Evolutionary conservation across 2,888 invertebrate species (phyloP), one percentile per base, ranked within the genome.

Genomic region (Pherbina coryleti): DNA sequence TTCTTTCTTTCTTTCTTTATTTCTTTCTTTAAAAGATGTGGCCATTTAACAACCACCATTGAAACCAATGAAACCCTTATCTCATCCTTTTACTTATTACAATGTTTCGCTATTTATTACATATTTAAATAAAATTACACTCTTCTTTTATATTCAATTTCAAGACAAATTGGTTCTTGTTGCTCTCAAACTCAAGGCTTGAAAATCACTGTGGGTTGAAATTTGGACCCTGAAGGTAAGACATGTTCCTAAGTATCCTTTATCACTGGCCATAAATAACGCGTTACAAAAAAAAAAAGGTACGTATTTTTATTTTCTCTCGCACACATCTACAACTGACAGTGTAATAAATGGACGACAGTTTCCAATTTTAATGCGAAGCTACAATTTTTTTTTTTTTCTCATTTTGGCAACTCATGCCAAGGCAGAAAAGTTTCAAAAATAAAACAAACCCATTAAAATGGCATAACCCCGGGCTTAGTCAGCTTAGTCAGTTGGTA

Each of bases 261-360:
- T 25, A 22, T 60, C 25, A 11, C 28, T 60, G 60, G 25, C 22
- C 55, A 55, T 55, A 55, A 55, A 55, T 55, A 22, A 55, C 8
- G 55, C 19, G 22, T 22, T 11, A 14, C 60, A 28, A 2, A 3
- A 60, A 60, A n/a, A 8, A 9, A 14, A 25, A 28, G 28, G 19
- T 28, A 60, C 25, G 25, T 44, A 44, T 44, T 44, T 37, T 44
- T 44, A 44, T 44, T 11, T 14, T 44, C 11, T 44, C 25, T 60
- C 25, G 28, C 11, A 60, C 11, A 60, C 3, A 60, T 44, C 44
- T 19, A 25, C 9, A 60, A 11, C 25, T 60, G 60, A 60, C 28
- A 60, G 5, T 5, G 60, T 60, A 28, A 28, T 60, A 60, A 67
- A 67, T 67, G 60, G 49, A 44, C 67, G 44, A 60, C 60, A 60